A percentile compares a stretch with the other conserved stretches of the same genome.
Evolutionary conservation across 2,888 invertebrate species (phyloP).

Genomic region (Limenitis camilla): DNA sequence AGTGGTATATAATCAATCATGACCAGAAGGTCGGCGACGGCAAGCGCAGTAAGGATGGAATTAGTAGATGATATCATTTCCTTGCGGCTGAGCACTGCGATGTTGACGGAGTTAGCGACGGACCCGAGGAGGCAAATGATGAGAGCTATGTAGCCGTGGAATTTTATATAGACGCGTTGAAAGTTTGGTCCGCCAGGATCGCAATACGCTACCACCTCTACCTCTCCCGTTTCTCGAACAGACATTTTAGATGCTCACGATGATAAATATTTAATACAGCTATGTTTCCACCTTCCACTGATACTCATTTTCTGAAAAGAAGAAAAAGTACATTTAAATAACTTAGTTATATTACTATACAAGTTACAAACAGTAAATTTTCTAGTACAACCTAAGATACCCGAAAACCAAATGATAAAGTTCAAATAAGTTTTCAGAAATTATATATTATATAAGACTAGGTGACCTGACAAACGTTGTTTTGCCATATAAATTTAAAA

Average conservation of each 20-base stretch:
- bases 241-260: conserved; percentile 19
- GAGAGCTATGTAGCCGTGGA: conserved; percentile 90
- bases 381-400: too few species aligned
- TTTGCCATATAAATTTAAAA: too few species aligned
- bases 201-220: conserved; percentile 55
- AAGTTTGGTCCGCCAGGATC: conserved; percentile 74
- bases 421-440: too few species aligned
- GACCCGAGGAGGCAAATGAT: conserved; percentile 92
- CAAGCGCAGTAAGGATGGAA: conserved; percentile 91
- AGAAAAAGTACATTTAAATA: conserved; percentile 5
- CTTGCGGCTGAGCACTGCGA: conserved; percentile 89
- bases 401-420: too few species aligned
- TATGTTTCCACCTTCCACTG: not conserved
- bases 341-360: too few species aligned
- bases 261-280: not conserved
- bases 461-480: too few species aligned
- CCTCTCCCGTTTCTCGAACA: conserved; percentile 27
- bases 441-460: too few species aligned
- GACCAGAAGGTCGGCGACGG: conserved; percentile 92
- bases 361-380: too few species aligned
- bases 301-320: conserved; percentile 22
- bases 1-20: conserved; percentile 96
- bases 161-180: conserved; percentile 76
- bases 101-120: conserved; percentile 91
- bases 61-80: conserved; percentile 96